Evolutionary conservation across 2,113 vertebrate genomes (phyloP).

Genomic region (Nipponia nippon): DNA sequence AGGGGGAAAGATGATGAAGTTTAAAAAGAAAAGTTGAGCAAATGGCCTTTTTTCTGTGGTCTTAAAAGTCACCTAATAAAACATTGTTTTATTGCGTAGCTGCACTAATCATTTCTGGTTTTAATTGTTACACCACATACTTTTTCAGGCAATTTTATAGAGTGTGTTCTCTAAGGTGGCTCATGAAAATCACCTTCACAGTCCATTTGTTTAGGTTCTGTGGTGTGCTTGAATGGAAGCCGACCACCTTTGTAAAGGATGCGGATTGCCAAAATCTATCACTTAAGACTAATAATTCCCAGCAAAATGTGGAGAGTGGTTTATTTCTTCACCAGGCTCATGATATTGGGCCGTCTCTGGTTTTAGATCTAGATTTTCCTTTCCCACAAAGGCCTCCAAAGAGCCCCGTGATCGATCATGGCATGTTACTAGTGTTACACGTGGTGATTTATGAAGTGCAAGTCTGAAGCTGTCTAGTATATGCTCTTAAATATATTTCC

Average conservation of each 20-base stretch:
- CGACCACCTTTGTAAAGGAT: neutral
- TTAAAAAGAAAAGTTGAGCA: neutral
- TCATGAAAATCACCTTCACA: conserved; percentile 41
- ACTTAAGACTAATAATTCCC: neutral
- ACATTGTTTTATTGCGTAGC: neutral
- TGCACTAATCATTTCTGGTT: neutral
- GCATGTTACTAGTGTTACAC: neutral
- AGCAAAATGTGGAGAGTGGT: neutral
- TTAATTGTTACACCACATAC: neutral
- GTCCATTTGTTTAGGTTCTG: conserved; percentile 10
- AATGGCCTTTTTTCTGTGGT: neutral
- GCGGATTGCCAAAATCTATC: neutral
- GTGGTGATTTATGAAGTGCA: neutral
- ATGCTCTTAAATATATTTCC: neutral
- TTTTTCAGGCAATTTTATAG: neutral
- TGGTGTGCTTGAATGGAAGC: neutral
- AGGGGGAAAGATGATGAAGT: neutral
- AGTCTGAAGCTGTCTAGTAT: neutral
- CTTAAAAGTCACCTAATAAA: conserved; percentile 30
- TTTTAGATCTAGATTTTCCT: neutral
- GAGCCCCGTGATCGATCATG: neutral
- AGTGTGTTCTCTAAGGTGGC: neutral
- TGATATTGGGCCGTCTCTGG: neutral
- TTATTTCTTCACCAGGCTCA: neutral
- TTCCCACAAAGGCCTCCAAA: neutral